Base-by-base conservation (phyloP, 2,888 invertebrate genomes). In the Cordilura impudica region DNA sequence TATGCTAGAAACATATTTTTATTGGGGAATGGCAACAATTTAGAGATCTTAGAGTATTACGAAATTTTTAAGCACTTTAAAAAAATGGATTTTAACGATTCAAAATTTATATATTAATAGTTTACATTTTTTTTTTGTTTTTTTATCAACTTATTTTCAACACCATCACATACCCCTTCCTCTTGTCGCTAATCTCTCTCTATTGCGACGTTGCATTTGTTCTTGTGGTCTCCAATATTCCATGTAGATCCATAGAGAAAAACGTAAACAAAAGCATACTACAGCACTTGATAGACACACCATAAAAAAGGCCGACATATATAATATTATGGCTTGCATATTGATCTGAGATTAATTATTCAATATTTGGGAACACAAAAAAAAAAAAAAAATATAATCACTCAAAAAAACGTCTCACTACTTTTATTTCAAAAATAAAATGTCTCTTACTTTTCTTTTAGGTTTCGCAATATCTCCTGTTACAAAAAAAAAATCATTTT, bases 221-320 rank as follows among this genome's bases (percentile, higher is more conserved):
- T 61, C 58, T 35, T 18, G 45, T 8, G 67, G 66, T 4, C 39
- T 45, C 61, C 73, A 78, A 12, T 81, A 82, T 45, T 84, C 84
- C 65, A 82, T 76, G 66, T 85, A 87, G 8, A 77, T 56, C 85
- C 86, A 87, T 21, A 85, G 75, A 4, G 80, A 67, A 19, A 84
- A 82, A 7, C 86, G 83, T 51, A 87, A 71, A 58, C 84, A 86
- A 47, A 85, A 86, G 45, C 84, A 83, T 47, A 84, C 78, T 2
- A 86, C 54, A 6, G 82, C 84, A 60, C 83, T 84, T 21, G 83
- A 81, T 3, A 87, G 18, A 16, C 86, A 84, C 10, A 87, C 72
- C 65, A 87, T 81, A 31, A 86, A 84, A 49, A 86, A 83, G 47
- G 85, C 84, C 26, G 83, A 82, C 23, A 87, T 63, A 70, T 84